Percentiles rank a stretch among this genome's conserved stretches.
Evolutionary conservation across 2,888 invertebrate species (phyloP).

Genomic region (Homarus gammarus): DNA sequence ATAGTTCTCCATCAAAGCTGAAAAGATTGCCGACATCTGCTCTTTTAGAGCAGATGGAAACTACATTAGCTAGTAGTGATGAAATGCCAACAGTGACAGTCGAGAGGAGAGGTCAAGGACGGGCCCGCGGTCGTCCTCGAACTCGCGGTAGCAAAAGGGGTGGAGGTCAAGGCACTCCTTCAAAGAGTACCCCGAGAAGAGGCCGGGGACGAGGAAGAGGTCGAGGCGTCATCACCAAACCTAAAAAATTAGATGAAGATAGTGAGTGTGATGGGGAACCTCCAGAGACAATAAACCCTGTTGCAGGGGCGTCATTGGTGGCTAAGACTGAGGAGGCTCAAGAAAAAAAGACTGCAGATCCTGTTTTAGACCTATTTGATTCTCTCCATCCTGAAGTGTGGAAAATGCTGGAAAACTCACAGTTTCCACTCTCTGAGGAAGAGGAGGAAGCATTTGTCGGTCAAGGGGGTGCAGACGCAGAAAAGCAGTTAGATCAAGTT

Average conservation of each 20-base stretch:
- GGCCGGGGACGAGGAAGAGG: constrained; percentile 45
- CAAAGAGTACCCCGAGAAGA: constrained; percentile 12
- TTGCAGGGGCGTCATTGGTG: background rate
- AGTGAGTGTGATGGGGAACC: constrained; percentile 21
- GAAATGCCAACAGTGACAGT: background rate
- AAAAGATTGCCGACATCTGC: background rate
- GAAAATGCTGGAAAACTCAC: constrained; percentile 54
- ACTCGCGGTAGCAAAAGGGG: constrained; percentile 32
- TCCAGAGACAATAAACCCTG: constrained; percentile 7
- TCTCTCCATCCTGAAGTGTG: constrained; percentile 43
- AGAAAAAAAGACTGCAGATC: background rate
- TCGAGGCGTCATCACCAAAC: background rate
- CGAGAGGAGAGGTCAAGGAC: constrained; percentile 16
- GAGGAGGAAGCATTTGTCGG: constrained; percentile 72
- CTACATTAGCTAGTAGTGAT: constrained; percentile 20
- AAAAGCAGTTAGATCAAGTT: constrained; percentile 68
- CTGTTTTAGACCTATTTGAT: constrained; percentile 38
- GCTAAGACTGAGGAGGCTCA: background rate
- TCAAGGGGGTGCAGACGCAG: constrained; percentile 48
- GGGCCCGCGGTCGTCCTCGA: constrained; percentile 6
- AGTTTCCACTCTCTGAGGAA: constrained; percentile 73
- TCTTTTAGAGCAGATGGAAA: background rate
- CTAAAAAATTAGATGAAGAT: constrained; percentile 25
- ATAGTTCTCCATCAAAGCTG: background rate
- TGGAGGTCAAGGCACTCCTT: constrained; percentile 11